A percentile compares a stretch with the other conserved stretches of the same genome.
Conservation (phyloP, 2,113 vertebrate species). For the Sander vitreus region DNA sequence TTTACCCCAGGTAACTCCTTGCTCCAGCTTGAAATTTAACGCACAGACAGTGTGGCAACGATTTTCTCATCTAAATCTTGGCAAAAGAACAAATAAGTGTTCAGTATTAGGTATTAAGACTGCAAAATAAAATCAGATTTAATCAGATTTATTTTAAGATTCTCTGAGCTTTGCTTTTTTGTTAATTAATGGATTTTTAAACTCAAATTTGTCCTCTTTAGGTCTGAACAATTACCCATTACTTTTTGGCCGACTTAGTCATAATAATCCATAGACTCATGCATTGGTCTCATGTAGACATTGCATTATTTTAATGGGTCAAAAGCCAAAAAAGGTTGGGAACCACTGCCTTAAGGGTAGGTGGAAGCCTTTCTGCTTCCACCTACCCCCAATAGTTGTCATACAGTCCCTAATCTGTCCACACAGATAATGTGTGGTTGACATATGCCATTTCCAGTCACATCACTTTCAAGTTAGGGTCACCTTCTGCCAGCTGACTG, state of each 20-base stretch:
- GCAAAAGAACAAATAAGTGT: neutral
- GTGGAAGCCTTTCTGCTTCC: neutral
- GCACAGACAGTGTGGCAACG: too few relatives aligned
- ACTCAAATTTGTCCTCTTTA: too few relatives aligned
- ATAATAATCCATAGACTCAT: neutral
- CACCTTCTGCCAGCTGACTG: constrained; percentile 33
- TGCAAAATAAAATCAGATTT: neutral
- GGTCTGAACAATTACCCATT: neutral
- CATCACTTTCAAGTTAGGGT: constrained; percentile 34
- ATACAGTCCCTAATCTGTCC: constrained; percentile 24
- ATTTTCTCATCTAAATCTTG: neutral
- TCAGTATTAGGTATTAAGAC: neutral
- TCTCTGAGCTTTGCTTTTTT: neutral
- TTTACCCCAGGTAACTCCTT: too few relatives aligned
- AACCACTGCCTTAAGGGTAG: neutral
- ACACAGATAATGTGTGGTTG: constrained; percentile 4
- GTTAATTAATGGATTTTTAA: neutral
- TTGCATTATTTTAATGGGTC: neutral
- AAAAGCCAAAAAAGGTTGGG: neutral
- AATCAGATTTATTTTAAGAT: neutral
- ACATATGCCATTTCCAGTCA: constrained; percentile 13
- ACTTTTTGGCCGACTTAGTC: neutral
- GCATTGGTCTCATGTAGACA: neutral
- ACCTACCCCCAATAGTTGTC: neutral
- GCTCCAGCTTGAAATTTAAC: too few relatives aligned